phyloP scores from a whole-genome alignment of 2,888 invertebrate genomes.

The Drosophila rubida region DNA sequence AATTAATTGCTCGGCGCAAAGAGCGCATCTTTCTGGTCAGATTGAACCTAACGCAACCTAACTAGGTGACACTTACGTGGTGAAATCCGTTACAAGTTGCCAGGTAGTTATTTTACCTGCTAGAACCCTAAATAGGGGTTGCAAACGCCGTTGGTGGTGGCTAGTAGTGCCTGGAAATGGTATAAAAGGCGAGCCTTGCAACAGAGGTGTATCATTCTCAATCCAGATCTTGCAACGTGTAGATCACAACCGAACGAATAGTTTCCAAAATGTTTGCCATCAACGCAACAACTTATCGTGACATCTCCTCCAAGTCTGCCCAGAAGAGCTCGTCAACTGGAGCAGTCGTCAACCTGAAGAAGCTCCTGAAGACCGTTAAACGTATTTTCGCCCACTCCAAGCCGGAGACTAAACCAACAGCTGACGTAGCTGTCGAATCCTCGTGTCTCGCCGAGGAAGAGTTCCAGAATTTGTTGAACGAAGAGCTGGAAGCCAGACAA shows the following conservation, averaged over 20 bases:
- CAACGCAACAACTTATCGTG: slow-evolving; percentile 20
- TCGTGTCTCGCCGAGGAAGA: slow-evolving; percentile 64
- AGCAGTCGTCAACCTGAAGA: slow-evolving; percentile 59
- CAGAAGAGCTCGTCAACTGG: slow-evolving; percentile 52
- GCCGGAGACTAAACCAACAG: slow-evolving; percentile 9
- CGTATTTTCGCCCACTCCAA: slow-evolving; percentile 53
- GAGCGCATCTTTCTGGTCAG: not conserved
- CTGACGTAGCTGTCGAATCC: slow-evolving; percentile 1
- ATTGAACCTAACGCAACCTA: not conserved
- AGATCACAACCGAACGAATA: slow-evolving; percentile 21
- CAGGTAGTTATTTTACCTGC: slow-evolving; percentile 5
- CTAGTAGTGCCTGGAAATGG: not conserved
- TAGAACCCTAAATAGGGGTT: slow-evolving; percentile 7
- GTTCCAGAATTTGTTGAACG: slow-evolving; percentile 71
- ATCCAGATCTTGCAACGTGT: slow-evolving; percentile 14
- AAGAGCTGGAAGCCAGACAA: slow-evolving; percentile 45
- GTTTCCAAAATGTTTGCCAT: slow-evolving; percentile 43
- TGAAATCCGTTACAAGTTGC: not conserved
- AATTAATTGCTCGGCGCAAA: not conserved
- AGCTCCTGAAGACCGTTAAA: slow-evolving; percentile 60
- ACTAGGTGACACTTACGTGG: not conserved
- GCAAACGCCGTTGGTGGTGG: slow-evolving; percentile 2
- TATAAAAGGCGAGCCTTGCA: slow-evolving; percentile 4
- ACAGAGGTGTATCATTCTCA: slow-evolving; percentile 9
- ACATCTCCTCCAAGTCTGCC: slow-evolving; percentile 19